phyloP scores from a whole-genome alignment of 2,113 vertebrate species.

The Ochotona princeps region DNA sequence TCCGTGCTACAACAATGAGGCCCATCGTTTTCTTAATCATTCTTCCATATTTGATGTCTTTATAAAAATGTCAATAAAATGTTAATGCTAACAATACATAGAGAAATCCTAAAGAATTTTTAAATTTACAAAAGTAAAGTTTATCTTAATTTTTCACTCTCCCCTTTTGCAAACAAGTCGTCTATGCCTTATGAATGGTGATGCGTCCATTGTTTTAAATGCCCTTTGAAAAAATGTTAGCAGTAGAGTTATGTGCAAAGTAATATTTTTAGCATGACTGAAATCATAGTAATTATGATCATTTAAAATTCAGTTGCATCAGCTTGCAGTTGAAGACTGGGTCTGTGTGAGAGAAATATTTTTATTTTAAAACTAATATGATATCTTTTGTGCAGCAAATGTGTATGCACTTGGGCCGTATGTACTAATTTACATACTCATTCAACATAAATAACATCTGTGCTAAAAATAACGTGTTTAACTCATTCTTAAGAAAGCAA shows the following conservation, averaged over 20 bases:
- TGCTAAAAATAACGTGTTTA: conserved; percentile 50
- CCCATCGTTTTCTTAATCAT: conserved; percentile 1
- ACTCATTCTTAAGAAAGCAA: conserved; percentile 67
- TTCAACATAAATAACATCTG: conserved; percentile 12
- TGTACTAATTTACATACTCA: conserved; percentile 48
- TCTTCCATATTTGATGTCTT: conserved; percentile 25
- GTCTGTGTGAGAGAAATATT: conserved; percentile 29
- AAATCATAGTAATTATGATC: conserved; percentile 42
- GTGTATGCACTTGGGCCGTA: conserved; percentile 26
- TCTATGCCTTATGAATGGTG: neutral
- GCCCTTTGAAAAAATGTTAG: conserved; percentile 14
- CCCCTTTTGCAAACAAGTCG: neutral
- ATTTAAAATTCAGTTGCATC: conserved; percentile 24
- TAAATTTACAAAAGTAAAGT: neutral
- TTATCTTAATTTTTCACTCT: neutral
- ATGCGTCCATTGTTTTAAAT: neutral
- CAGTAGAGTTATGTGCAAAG: neutral
- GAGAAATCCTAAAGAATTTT: neutral
- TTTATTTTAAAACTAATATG: conserved; percentile 44
- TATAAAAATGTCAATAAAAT: neutral
- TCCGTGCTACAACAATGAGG: neutral
- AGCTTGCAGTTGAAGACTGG: conserved; percentile 37
- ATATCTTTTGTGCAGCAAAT: neutral
- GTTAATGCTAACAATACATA: too few relatives aligned
- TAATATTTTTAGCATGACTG: conserved; percentile 62